These are phyloP conservation scores for Pogona vitticeps DNA, from an alignment of 2,113 vertebrate species.

Conservation along the genomic window DNA sequence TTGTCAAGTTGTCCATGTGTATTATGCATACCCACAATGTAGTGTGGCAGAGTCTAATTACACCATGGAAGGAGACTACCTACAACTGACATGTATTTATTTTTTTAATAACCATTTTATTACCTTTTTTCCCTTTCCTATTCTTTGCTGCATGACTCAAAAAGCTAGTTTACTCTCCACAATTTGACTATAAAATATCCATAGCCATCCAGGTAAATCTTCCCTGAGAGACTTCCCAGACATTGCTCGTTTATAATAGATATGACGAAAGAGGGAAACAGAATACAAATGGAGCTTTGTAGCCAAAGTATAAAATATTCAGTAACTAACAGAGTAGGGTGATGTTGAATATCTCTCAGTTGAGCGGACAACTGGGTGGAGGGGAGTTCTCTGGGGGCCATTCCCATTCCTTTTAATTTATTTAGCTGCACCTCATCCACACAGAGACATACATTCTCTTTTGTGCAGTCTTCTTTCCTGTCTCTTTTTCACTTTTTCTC, in stretches of 20 bases:
- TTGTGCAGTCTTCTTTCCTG: background rate
- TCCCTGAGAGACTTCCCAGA: slow-evolving; percentile 71
- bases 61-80: background rate
- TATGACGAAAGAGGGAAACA: slow-evolving; percentile 70
- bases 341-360: slow-evolving; percentile 58
- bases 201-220: slow-evolving; percentile 74
- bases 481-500: background rate
- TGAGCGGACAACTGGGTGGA: slow-evolving; percentile 51
- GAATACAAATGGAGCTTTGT: slow-evolving; percentile 70
- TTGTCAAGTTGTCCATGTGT: background rate
- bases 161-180: slow-evolving; percentile 65
- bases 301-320: slow-evolving; percentile 70
- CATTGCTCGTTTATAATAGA: slow-evolving; percentile 75
- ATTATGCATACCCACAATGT: background rate
- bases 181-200: slow-evolving; percentile 75
- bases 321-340: slow-evolving; percentile 55
- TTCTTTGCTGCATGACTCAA: slow-evolving; percentile 51
- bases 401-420: slow-evolving; percentile 40
- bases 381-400: slow-evolving; percentile 55
- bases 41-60: slow-evolving; percentile 1
- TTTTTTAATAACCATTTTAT: slow-evolving; percentile 72
- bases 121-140: slow-evolving; percentile 37
- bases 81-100: slow-evolving; percentile 68
- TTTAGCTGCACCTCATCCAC: slow-evolving; percentile 39
- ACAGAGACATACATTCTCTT: background rate